Evolutionary conservation across 2,113 vertebrate genomes (phyloP).

Genomic region (Nyctibius bracteatus): DNA sequence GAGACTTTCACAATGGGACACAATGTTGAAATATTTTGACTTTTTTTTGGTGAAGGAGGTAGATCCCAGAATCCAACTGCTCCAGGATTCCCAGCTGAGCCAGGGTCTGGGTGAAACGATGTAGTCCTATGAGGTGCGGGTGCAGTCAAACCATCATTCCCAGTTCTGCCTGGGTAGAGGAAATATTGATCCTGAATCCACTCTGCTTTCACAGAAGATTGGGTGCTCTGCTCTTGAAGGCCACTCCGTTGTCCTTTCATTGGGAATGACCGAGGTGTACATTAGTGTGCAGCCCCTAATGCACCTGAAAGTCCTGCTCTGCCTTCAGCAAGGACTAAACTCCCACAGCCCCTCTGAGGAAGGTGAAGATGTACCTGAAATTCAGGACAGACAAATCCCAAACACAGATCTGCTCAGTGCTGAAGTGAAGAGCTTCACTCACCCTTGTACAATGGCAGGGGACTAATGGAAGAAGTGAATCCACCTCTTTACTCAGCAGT

Average conservation of each 20-base stretch:
- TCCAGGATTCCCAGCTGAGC: not conserved
- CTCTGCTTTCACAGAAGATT: not conserved
- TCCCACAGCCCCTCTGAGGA: not conserved
- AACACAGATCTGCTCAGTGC: not conserved
- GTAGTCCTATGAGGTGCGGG: not conserved
- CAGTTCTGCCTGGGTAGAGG: not conserved
- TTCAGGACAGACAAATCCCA: not conserved
- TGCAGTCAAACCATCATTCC: not conserved
- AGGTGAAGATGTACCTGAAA: not conserved
- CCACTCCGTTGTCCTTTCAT: fast-evolving
- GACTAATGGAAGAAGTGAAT: not conserved
- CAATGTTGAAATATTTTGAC: conserved; percentile 2
- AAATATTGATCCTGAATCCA: not conserved
- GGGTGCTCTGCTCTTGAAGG: fast-evolving
- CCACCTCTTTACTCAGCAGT: not conserved
- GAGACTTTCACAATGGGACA: not conserved
- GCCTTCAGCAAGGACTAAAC: not conserved
- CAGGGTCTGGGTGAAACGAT: not conserved
- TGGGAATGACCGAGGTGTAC: not conserved
- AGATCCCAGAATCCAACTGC: not conserved
- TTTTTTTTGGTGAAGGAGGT: not conserved
- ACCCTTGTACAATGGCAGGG: not conserved
- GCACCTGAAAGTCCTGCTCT: not conserved
- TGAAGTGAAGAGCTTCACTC: not conserved
- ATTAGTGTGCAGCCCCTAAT: not conserved